Conservation (phyloP, 2,888 invertebrate species). For the Aphidius colemani region DNA sequence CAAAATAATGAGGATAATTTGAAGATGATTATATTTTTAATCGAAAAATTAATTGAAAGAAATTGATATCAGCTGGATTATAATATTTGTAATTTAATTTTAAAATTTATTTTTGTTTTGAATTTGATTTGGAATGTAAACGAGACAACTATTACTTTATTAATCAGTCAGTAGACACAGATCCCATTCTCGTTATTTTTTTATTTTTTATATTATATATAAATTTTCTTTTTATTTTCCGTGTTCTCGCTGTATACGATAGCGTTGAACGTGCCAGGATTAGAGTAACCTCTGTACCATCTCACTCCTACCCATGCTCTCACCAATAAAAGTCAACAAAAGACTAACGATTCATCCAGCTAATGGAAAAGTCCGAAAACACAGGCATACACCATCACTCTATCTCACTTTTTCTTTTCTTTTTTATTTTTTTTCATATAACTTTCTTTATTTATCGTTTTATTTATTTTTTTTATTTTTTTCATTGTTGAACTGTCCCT, state of each 20-base stretch:
- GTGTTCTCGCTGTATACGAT: slow-evolving; percentile 3
- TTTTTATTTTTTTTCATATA: slow-evolving; percentile 34
- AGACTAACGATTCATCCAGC: slow-evolving; percentile 61
- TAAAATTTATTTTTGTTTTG: no score
- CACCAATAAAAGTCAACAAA: slow-evolving; percentile 61
- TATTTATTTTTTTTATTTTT: slow-evolving; percentile 22
- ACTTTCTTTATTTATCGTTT: slow-evolving; percentile 32
- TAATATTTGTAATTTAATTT: no score
- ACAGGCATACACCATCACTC: slow-evolving; percentile 44
- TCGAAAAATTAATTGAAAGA: no score
- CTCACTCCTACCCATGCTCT: slow-evolving; percentile 24
- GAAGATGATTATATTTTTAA: no score
- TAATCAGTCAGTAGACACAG: slow-evolving; percentile 40
- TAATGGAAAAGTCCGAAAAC: slow-evolving; percentile 62
- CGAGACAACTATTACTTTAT: slow-evolving; percentile 43
- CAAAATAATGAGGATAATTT: no score
- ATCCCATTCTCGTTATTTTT: slow-evolving; percentile 15
- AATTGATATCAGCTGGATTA: no score
- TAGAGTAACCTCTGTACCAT: slow-evolving; percentile 1
- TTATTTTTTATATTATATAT: slow-evolving; percentile 1
- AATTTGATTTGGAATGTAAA: slow-evolving; percentile 14
- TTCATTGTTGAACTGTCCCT: slow-evolving; percentile 30
- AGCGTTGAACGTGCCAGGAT: background rate
- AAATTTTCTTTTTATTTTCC: background rate
- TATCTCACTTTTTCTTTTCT: slow-evolving; percentile 26